Percentiles rank a stretch among this genome's conserved stretches.
Evolutionary conservation across 2,113 vertebrate genomes (phyloP).

Genomic region (Myotis davidii): DNA sequence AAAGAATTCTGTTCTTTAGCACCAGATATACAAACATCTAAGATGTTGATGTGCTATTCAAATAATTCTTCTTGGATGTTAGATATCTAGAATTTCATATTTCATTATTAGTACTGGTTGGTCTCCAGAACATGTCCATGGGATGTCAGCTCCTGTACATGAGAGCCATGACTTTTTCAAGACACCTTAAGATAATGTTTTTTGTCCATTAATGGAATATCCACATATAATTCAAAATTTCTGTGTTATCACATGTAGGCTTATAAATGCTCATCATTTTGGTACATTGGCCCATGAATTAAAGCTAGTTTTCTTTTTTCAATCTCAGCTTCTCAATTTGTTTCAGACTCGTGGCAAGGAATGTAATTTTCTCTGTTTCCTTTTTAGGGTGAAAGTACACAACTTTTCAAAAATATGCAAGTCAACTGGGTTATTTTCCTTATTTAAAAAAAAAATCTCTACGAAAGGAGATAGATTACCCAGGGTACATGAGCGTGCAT

Average conservation of each 20-base stretch:
- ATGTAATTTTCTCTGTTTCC: slow-evolving; percentile 45
- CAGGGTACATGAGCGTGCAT: background rate
- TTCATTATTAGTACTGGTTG: background rate
- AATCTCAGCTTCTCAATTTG: background rate
- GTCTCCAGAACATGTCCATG: background rate
- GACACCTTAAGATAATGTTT: background rate
- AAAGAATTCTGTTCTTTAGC: slow-evolving; percentile 5
- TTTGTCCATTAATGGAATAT: background rate
- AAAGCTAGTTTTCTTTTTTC: background rate
- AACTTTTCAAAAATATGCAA: slow-evolving; percentile 54
- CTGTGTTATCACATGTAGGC: background rate
- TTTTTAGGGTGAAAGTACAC: slow-evolving; percentile 39
- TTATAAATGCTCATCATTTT: slow-evolving; percentile 30
- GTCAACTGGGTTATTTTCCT: slow-evolving; percentile 26
- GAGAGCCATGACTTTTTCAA: background rate
- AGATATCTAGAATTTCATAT: background rate
- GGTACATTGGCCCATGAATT: slow-evolving; percentile 2
- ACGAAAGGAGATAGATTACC: slow-evolving; percentile 42
- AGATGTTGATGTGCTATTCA: background rate
- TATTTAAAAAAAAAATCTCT: slow-evolving; percentile 42
- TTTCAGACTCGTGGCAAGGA: slow-evolving; percentile 8
- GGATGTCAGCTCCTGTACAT: background rate
- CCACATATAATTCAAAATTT: background rate
- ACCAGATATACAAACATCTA: background rate
- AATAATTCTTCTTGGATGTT: background rate